These are phyloP conservation scores for Hippolais icterina DNA, from an alignment of 2,113 vertebrate genomes.

Conservation along the genomic window DNA sequence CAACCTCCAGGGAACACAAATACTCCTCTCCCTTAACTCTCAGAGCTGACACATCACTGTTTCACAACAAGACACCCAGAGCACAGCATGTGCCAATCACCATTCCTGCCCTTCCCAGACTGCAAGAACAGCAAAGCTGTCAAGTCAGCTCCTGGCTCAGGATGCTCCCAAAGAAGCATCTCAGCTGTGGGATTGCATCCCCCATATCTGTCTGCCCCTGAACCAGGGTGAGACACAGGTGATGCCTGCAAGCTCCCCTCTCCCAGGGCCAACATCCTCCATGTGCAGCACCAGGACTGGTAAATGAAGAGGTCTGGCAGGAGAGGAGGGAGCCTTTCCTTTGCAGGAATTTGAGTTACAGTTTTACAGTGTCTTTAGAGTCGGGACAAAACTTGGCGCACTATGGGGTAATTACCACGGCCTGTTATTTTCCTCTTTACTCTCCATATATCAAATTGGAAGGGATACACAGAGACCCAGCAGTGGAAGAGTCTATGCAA, in stretches of 20 bases:
- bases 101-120: not conserved
- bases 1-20: not conserved
- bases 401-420: not conserved
- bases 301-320: not conserved
- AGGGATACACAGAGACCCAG: conserved; percentile 6
- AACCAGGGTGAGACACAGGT: not conserved
- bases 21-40: not conserved
- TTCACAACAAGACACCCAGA: not conserved
- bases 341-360: not conserved
- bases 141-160: not conserved
- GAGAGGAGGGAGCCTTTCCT: not conserved
- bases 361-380: not conserved
- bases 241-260: not conserved
- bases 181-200: not conserved
- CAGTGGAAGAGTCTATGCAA: not conserved
- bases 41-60: rapidly evolving
- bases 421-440: conserved; percentile 4
- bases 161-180: not conserved
- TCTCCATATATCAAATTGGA: conserved; percentile 48
- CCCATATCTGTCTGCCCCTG: not conserved
- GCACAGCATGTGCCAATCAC: not conserved
- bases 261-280: not conserved
- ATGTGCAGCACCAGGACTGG: rapidly evolving
- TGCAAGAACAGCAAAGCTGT: not conserved
- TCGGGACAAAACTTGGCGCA: not conserved